Evolutionary conservation across 2,113 vertebrate species (phyloP).

Genomic region (Orcinus orca): DNA sequence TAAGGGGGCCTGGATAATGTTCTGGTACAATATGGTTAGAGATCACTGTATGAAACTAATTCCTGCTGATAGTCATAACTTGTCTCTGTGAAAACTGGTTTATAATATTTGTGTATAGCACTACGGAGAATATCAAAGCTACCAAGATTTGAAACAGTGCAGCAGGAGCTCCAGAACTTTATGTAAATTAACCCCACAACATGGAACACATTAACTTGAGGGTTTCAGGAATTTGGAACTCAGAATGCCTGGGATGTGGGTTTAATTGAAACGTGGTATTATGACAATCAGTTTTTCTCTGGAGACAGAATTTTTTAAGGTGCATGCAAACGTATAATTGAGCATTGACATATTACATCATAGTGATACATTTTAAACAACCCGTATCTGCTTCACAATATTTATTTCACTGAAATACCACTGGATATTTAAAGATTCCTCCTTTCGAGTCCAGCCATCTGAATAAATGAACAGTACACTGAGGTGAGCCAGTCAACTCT

Average conservation of each 20-base stretch:
- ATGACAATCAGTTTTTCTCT: constrained; percentile 67
- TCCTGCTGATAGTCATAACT: constrained; percentile 69
- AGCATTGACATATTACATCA: constrained; percentile 72
- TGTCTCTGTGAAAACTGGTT: constrained; percentile 63
- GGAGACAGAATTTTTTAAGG: constrained; percentile 66
- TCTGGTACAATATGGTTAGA: neutral
- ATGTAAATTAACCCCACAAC: constrained; percentile 64
- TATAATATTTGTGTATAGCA: constrained; percentile 49
- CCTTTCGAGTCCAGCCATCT: constrained; percentile 27
- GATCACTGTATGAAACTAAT: constrained; percentile 61
- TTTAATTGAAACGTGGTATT: constrained; percentile 73
- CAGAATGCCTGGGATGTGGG: constrained; percentile 72
- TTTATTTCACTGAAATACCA: constrained; percentile 55
- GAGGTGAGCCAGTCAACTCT: constrained; percentile 62
- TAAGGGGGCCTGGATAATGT: constrained; percentile 58
- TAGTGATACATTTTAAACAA: constrained; percentile 60
- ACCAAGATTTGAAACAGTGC: constrained; percentile 58
- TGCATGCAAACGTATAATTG: constrained; percentile 68
- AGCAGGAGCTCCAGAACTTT: constrained; percentile 61
- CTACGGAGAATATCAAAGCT: constrained; percentile 70
- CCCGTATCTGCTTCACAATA: constrained; percentile 52
- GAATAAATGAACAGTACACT: constrained; percentile 53
- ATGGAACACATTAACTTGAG: constrained; percentile 72
- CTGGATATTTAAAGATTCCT: constrained; percentile 56
- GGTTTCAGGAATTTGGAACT: constrained; percentile 73